Evolutionary conservation across 2,888 invertebrate species (phyloP).

Genomic region (Ophion costatus): DNA sequence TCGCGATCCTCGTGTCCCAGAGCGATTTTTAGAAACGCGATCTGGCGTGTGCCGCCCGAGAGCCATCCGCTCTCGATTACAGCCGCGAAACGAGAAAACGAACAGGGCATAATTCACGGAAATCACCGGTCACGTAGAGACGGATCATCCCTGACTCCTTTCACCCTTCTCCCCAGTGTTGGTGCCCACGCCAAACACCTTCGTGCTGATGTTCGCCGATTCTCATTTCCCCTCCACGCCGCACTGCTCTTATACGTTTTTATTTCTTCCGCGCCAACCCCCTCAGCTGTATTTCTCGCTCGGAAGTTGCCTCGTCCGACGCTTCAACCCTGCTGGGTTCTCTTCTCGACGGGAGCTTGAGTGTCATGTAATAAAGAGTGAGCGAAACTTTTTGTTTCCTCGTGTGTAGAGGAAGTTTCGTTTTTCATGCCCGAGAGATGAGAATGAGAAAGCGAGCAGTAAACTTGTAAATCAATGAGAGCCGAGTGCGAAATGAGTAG

Average conservation of each 20-base stretch:
- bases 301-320: constrained; percentile 12
- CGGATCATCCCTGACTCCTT: constrained; percentile 62
- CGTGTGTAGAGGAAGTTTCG: neutral
- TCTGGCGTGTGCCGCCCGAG: constrained; percentile 73
- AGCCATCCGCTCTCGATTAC: constrained; percentile 72
- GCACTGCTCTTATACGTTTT: constrained; percentile 21
- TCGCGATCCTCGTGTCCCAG: constrained; percentile 65
- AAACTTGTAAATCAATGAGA: neutral
- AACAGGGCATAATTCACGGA: constrained; percentile 77
- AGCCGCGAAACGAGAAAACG: constrained; percentile 75
- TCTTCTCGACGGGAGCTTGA: constrained; percentile 18
- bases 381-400: neutral
- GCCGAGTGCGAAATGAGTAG: neutral
- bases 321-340: neutral
- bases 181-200: constrained; percentile 47
- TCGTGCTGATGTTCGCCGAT: constrained; percentile 52
- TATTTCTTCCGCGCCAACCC: constrained; percentile 10
- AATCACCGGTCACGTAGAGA: constrained; percentile 76
- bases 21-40: constrained; percentile 77
- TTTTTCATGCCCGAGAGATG: neutral
- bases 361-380: neutral
- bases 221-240: constrained; percentile 21
- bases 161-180: constrained; percentile 5
- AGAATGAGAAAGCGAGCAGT: neutral
- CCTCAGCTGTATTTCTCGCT: constrained; percentile 21